Base-by-base conservation (phyloP, 2,888 invertebrate genomes). In the Crocallis elinguaria region DNA sequence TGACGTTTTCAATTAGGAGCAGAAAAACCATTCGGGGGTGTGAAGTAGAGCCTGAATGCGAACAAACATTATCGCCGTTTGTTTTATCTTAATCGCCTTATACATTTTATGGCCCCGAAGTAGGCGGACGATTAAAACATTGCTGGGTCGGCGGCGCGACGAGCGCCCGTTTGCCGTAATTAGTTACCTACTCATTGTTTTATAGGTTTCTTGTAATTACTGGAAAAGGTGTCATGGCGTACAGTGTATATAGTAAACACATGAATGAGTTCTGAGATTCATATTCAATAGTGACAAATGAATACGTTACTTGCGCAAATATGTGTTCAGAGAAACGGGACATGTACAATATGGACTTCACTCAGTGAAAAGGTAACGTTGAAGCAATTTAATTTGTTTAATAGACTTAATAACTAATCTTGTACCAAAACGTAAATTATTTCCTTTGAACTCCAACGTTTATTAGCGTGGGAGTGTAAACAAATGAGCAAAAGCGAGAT, bases 11-110 rank as follows among this genome's bases (percentile, higher is more conserved):
- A 80, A 82, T 82, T 82, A 79, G 69, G 71, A 62, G 48, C 65
- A 63, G 64, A 64, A 69, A 69, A 58, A 36, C 54, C 49, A 48
- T 50, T 67, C 64, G 63, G 65, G 76, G 73, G 72, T 75, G 82
- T 75, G 74, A 79, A 82, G 67, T 82, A 73, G 84, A 82, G 81
- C 80, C 68, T 79, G 73, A 80, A 80, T 71, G 67, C 64, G 70
- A 64, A 70, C 67, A 66, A 75, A 76, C 72, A 69, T 79, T 76
- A 74, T 69, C 64, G 67, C 67, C 65, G 65, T 73, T 69, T 69
- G 71, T 77, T 77, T 67, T 68, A 68, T 67, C 64, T 56, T 62
- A 66, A 72, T 66, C 66, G 64, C 63, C 67, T 70, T 67, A 60
- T 62, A 69, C 54, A 70, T 66, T 69, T 68, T 67, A 66, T 52